Evolutionary conservation across 2,888 invertebrate species (phyloP).

Genomic region (Zele albiditarsus): DNA sequence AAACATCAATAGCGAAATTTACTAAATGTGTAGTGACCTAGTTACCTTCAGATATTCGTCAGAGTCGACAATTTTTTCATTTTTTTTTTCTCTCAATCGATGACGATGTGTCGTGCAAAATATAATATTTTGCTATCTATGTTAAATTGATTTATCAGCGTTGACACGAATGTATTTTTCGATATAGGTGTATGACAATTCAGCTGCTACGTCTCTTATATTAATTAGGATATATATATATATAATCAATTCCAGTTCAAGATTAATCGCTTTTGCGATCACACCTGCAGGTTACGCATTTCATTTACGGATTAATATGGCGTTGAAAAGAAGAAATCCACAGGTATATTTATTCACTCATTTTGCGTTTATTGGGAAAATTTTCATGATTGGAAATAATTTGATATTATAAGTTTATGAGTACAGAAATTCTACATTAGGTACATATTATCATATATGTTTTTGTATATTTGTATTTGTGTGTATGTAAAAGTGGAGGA

Average conservation of each 20-base stretch:
- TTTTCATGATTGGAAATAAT: neutral
- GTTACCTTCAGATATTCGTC: conserved; percentile 7
- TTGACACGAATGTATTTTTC: neutral
- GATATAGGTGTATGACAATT: neutral
- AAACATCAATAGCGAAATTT: conserved; percentile 20
- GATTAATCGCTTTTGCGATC: conserved; percentile 17
- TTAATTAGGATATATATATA: conserved; percentile 15
- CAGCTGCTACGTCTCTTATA: neutral
- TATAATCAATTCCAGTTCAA: conserved; percentile 16
- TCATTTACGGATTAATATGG: neutral
- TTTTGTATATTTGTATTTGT: neutral
- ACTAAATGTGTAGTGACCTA: neutral
- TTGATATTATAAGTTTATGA: neutral
- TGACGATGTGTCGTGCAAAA: too few species aligned
- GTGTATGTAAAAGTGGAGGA: neutral
- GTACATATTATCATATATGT: too few species aligned
- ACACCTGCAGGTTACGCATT: conserved; percentile 29
- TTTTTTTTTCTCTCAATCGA: too few species aligned
- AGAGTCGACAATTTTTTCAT: conserved; percentile 25
- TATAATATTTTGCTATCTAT: neutral
- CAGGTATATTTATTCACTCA: neutral
- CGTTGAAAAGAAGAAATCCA: neutral
- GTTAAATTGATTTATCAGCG: conserved; percentile 5
- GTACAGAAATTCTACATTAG: too few species aligned
- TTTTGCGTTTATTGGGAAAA: neutral